Conservation (phyloP, 2,113 vertebrate genomes). For the Lepidothrix coronata region DNA sequence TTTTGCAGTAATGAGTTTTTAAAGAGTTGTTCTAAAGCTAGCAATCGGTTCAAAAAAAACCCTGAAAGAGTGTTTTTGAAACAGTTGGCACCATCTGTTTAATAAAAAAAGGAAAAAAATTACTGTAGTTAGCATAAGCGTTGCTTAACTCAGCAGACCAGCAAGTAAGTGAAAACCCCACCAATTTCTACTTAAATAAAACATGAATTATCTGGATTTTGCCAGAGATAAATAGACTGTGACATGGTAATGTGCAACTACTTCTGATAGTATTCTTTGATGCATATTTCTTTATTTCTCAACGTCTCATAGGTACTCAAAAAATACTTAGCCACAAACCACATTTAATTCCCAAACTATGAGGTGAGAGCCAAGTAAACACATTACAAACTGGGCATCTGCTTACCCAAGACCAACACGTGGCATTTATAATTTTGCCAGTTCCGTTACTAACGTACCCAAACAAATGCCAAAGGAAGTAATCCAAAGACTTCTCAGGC, state of each 20-base stretch:
- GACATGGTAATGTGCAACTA: background rate
- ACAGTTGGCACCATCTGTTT: conserved; percentile 29
- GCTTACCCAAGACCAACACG: conserved; percentile 21
- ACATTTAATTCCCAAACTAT: conserved; percentile 23
- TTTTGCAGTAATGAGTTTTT: background rate
- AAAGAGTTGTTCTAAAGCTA: background rate
- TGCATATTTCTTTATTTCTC: background rate
- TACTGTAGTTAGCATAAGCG: background rate
- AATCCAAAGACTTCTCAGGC: conserved; percentile 16
- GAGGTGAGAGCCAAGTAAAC: conserved; percentile 38
- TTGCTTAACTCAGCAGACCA: conserved; percentile 8
- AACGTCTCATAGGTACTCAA: background rate
- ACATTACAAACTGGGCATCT: background rate
- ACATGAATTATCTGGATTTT: background rate
- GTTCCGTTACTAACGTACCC: background rate
- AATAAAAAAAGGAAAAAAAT: background rate
- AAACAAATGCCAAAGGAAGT: conserved; percentile 10
- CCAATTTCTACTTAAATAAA: conserved; percentile 1
- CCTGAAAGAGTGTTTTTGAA: background rate
- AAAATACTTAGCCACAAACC: conserved; percentile 8
- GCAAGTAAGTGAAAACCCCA: background rate
- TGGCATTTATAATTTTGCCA: conserved; percentile 40
- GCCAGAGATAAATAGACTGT: background rate
- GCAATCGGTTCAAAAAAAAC: background rate
- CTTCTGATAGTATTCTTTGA: background rate